These are phyloP conservation scores for Eupelmus urozonus DNA, from an alignment of 2,888 invertebrate species.

Conservation along the genomic window DNA sequence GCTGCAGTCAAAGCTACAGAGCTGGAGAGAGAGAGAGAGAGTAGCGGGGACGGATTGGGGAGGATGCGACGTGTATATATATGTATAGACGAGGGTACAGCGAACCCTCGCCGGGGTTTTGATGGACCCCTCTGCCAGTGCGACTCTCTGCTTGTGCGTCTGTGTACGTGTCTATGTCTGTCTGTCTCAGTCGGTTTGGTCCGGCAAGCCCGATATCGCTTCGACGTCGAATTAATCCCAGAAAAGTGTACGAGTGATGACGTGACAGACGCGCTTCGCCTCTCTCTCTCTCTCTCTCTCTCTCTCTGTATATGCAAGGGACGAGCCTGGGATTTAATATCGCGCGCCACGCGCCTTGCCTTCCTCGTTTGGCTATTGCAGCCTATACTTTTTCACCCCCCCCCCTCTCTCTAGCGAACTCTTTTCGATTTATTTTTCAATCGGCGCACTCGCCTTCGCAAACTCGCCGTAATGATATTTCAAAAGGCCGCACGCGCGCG, in stretches of 20 bases:
- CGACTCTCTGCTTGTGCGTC: background rate
- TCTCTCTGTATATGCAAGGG: slow-evolving; percentile 25
- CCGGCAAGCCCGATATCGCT: slow-evolving; percentile 60
- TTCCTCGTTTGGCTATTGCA: background rate
- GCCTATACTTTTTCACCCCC: too few relatives aligned
- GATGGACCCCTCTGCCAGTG: slow-evolving; percentile 65
- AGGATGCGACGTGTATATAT: slow-evolving; percentile 24
- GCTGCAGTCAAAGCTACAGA: slow-evolving; percentile 9
- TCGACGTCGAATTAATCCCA: slow-evolving; percentile 73
- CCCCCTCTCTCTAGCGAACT: background rate
- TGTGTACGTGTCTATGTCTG: background rate
- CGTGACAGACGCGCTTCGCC: slow-evolving; percentile 42
- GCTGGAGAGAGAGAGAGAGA: background rate
- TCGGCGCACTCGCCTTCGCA: slow-evolving; percentile 5
- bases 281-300: too few relatives aligned
- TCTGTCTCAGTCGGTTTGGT: slow-evolving; percentile 19
- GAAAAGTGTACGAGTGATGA: slow-evolving; percentile 66
- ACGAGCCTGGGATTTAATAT: slow-evolving; percentile 48
- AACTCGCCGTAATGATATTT: background rate
- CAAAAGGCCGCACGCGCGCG: too few relatives aligned
- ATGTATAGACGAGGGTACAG: slow-evolving; percentile 14
- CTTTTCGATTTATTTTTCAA: slow-evolving; percentile 30
- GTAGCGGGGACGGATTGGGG: slow-evolving; percentile 30
- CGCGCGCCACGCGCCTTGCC: slow-evolving; percentile 39
- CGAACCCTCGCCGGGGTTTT: slow-evolving; percentile 71